Conservation (phyloP, 2,113 vertebrate genomes). For the Scatophagus argus region DNA sequence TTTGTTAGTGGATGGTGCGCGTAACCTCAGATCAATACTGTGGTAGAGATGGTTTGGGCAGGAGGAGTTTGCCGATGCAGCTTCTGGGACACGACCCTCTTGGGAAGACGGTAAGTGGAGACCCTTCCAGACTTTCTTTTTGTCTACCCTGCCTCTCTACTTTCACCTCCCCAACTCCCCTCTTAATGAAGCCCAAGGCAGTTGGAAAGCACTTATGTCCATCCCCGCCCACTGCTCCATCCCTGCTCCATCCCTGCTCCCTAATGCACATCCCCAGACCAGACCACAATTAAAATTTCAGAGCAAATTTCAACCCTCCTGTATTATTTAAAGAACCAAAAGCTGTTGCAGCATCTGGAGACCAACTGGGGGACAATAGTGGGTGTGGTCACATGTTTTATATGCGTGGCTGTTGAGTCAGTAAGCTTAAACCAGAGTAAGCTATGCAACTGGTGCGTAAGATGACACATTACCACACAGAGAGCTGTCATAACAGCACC, state of each 20-base stretch:
- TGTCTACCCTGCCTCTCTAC: slow-evolving; percentile 12
- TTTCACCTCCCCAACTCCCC: slow-evolving; percentile 1
- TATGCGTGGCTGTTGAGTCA: neutral
- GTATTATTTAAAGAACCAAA: slow-evolving; percentile 81
- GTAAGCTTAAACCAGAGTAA: neutral
- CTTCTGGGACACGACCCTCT: slow-evolving; percentile 25
- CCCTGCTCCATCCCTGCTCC: slow-evolving; percentile 38
- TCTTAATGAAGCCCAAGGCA: slow-evolving; percentile 65
- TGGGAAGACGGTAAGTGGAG: slow-evolving; percentile 47
- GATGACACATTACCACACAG: neutral
- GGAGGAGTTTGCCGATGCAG: neutral
- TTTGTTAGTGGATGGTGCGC: slow-evolving; percentile 52
- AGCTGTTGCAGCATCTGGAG: slow-evolving; percentile 62
- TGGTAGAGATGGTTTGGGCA: slow-evolving; percentile 24
- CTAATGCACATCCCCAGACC: slow-evolving; percentile 81
- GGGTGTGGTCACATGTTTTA: slow-evolving; percentile 36
- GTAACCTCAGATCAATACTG: slow-evolving; percentile 60
- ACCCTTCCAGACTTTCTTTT: slow-evolving; percentile 34
- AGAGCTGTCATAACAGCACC: no score
- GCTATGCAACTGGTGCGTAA: neutral
- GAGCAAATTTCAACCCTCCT: slow-evolving; percentile 77
- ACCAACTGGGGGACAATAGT: slow-evolving; percentile 61
- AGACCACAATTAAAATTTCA: slow-evolving; percentile 84
- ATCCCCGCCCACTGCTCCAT: slow-evolving; percentile 37
- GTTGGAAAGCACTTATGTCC: slow-evolving; percentile 75